A percentile compares a stretch with the other conserved stretches of the same genome.
phyloP scores from a whole-genome alignment of 2,888 invertebrate genomes.

The Chrysolina haemoptera region DNA sequence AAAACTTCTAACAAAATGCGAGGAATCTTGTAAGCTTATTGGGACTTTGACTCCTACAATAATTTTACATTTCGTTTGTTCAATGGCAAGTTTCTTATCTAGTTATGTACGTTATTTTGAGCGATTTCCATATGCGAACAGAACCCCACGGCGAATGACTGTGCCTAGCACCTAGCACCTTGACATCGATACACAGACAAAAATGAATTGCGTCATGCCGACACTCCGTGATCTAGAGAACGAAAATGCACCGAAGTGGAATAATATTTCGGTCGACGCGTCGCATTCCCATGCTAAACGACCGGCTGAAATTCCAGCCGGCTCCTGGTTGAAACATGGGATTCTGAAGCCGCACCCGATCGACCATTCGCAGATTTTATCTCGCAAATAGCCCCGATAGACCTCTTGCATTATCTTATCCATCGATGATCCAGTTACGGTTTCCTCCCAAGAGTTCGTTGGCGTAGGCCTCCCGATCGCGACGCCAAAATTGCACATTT shows the following conservation, averaged over 20 bases:
- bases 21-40: too few relatives aligned
- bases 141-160: neutral
- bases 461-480: conserved; percentile 7
- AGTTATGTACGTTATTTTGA: neutral
- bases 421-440: neutral
- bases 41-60: too few relatives aligned
- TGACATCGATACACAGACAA: conserved; percentile 14
- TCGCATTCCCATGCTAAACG: conserved; percentile 1
- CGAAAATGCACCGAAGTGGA: conserved; percentile 9
- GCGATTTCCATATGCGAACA: neutral
- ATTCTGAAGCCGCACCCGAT: conserved; percentile 5
- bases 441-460: conserved; percentile 8
- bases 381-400: neutral
- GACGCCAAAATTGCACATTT: conserved; percentile 48
- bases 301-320: conserved; percentile 14
- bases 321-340: neutral
- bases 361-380: neutral
- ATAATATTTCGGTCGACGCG: neutral
- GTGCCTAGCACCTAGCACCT: conserved; percentile 5
- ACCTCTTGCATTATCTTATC: neutral
- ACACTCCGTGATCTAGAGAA: neutral
- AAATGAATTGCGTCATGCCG: conserved; percentile 3
- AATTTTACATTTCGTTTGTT: too few relatives aligned
- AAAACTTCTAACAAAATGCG: too few relatives aligned
- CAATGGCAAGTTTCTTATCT: too few relatives aligned